Evolutionary conservation across 2,113 vertebrate genomes (phyloP), one percentile per base, ranked within the genome.

Genomic region (Campylorhamphus procurvoides): DNA sequence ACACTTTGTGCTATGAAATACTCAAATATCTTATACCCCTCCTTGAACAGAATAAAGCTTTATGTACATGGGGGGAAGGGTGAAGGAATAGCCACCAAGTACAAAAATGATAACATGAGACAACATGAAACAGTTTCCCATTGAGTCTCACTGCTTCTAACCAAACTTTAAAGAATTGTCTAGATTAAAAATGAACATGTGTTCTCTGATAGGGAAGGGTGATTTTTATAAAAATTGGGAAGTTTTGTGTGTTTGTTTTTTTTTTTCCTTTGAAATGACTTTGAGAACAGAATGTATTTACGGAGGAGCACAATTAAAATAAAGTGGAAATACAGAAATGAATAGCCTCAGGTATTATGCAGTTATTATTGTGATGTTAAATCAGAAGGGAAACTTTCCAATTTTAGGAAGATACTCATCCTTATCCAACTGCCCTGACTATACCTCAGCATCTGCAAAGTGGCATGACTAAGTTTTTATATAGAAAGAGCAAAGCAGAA

Each of bases 11-110:
- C 28, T 55, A 42, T 28, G 46, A 68, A 82, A 90, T 53, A 72
- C 3, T 47, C 0, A 80, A 71, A 12, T 40, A 35, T 67, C 69
- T 55, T 55, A 72, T 20, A 66, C 1, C 6, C 8, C 7, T 69
- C 11, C 23, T 63, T 49, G 10, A 29, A 1, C 12, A 63, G 10
- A 67, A 59, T n/a, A 66, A 88, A 75, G 6, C 14, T 72, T 14
- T 18, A 6, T 37, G 72, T 75, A 14, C 2, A 4, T 31, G 14
- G 10, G 0, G 14, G 6, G 9, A 7, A 7, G 5, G 4, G 3
- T 1, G 2, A 11, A 63, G 7, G 9, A 66, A 63, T 67, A 75
- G 14, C 33, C 27, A 42, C 19, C 18, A 60, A 62, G 20, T 23
- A 73, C 9, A 9, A 6, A 8, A 10, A 3, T 74, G 5, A 59